Evolutionary conservation across 2,113 vertebrate species (phyloP), one percentile per base, ranked within the genome.

Genomic region (Miniopterus natalensis): DNA sequence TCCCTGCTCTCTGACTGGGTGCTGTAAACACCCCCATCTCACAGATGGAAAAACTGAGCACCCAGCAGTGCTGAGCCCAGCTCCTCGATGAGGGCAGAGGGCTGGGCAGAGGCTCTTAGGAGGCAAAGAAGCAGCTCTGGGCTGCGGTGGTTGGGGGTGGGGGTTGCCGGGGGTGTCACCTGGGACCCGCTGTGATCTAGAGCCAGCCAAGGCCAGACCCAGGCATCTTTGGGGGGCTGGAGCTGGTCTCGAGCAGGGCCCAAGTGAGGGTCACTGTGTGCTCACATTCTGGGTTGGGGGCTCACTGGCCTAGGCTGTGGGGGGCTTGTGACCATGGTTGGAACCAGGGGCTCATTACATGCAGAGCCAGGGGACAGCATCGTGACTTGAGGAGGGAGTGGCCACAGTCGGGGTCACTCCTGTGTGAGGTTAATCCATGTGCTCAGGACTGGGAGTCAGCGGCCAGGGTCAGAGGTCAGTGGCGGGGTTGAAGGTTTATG

Each of bases 261-360:
- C 0, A 2, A 21, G n/a, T 20, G 4, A n/a, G 23, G 80, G 75
- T 25, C 12, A 8, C 53, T 1, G 0, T 1, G n/a, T 3, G 11
- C 45, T 96, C 51, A 75, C 49, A 15, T 57, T 89, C 79, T 77
- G 45, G 14, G 40, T 5, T 18, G 53, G 27, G 55, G 31, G 42
- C 15, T 18, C 0, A 2, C 57, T 2, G 5, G 80, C 23, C 36
- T 25, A 11, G 57, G n/a, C 23, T 40, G 27, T 5, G 31, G 10
- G 0, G 14, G 31, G 40, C n/a, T 61, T 20, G 3, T 84, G 59
- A 65, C n/a, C 17, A 61, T 31, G 75, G 17, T 45, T 29, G 29
- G n/a, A 86, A 79, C 11, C 18, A n/a, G 51, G 63, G 31, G 53
- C 70, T 79, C 21, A 13, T 6, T 5, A 27, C 12, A 6, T 2